A percentile compares a stretch with the other conserved stretches of the same genome.
Conservation (phyloP, 2,888 invertebrate genomes). For the Sesamia inferens region DNA sequence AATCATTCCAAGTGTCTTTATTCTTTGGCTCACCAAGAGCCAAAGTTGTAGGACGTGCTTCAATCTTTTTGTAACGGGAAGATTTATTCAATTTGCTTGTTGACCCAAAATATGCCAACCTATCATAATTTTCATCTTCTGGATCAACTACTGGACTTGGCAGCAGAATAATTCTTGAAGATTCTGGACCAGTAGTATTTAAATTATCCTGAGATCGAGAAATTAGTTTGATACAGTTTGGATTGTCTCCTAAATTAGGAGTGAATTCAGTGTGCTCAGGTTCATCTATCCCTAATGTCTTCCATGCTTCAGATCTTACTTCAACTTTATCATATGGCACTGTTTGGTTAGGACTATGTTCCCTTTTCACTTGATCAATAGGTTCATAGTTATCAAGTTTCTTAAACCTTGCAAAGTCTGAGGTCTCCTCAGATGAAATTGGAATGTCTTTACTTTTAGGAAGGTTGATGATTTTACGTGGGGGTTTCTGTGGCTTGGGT, state of each 20-base stretch:
- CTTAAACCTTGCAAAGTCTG: constrained; percentile 88
- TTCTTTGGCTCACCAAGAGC: constrained; percentile 82
- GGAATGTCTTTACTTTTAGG: constrained; percentile 82
- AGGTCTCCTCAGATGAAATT: constrained; percentile 84
- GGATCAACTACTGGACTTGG: constrained; percentile 86
- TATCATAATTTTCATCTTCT: constrained; percentile 93
- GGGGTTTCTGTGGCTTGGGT: constrained; percentile 91
- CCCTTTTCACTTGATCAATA: constrained; percentile 86
- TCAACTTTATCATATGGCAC: constrained; percentile 94
- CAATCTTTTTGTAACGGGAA: constrained; percentile 92
- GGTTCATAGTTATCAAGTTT: constrained; percentile 89
- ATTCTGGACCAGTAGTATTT: constrained; percentile 84
- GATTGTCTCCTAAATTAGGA: constrained; percentile 85
- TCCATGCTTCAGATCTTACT: constrained; percentile 94
- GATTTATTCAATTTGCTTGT: constrained; percentile 92
- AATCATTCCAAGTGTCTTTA: constrained; percentile 92
- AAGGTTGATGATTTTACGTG: constrained; percentile 89
- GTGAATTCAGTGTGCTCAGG: constrained; percentile 92
- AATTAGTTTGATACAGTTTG: constrained; percentile 86
- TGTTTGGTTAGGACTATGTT: constrained; percentile 76
- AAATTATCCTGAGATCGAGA: constrained; percentile 88
- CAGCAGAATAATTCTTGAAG: constrained; percentile 89
- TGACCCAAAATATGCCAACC: constrained; percentile 94
- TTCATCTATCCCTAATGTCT: constrained; percentile 93
- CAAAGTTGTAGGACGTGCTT: constrained; percentile 90